Base-by-base conservation (phyloP, 2,797 vertebrate species). In the Rhinatrema bivittatum region DNA sequence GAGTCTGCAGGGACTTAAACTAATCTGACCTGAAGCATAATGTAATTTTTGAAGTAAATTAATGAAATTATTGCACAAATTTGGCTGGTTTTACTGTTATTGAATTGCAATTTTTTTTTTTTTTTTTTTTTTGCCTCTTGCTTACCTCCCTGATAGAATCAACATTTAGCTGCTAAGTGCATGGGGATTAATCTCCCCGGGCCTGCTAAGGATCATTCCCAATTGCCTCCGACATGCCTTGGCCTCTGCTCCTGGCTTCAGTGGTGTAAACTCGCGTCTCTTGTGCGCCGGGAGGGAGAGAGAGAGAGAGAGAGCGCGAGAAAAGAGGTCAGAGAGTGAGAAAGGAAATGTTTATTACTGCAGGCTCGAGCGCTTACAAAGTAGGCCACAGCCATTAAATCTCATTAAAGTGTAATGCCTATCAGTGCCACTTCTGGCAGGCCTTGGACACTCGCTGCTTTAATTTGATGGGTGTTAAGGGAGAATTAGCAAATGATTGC, bases 361-460 rank as follows among this genome's bases (percentile, higher is more conserved):
- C 49, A 56, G 70, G 69, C 70, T 63, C 27, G 20, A 54, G 60
- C 13, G 15, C 78, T 71, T 47, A 27, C 62, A 53, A 81, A 78
- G 71, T 76, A 77, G 82, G 74, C 66, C 76, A 68, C 60, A 68
- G 65, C 79, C 81, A 78, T 86, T 84, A 81, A 74, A 44, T 57
- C 76, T 82, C 78, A 78, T 87, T 85, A 84, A 78, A 76, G 68
- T 81, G 81, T 77, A 78, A 84, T 81, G 71, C 81, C 75, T 74
- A 75, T 56, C 50, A 59, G 72, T 58, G 73, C 70, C 68, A 60
- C 63, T 44, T 71, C 42, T 53, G 58, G 70, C 76, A 60, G 46
- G 35, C 72, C 70, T 48, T 45, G 70, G 78, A 71, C 66, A 38
- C 61, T n/a, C n/a, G n/a, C n/a, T 35, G 62, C 66, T 74, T 72